Evolutionary conservation across 1,140 invertebrate species (phyloP).

Genomic region (Aphaenogaster rudis): DNA sequence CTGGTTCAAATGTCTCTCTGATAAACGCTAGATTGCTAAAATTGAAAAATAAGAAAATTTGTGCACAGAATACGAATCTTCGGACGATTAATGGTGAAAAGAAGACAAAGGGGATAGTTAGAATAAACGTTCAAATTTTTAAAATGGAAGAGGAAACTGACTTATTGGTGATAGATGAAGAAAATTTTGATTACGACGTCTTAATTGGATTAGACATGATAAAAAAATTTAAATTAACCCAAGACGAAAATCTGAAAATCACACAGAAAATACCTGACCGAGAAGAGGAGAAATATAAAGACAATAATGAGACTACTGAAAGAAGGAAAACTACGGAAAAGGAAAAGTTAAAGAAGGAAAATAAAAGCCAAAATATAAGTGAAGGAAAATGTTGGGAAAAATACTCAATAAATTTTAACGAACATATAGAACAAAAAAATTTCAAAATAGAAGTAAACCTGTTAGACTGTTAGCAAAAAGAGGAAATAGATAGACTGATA

Average conservation of each 20-base stretch:
- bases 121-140: neutral
- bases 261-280: neutral
- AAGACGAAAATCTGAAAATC: neutral
- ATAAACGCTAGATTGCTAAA: neutral
- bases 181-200: neutral
- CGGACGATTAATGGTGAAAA: neutral
- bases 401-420: neutral
- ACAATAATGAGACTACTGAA: neutral
- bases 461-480: slow-evolving; percentile 27
- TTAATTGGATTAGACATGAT: neutral
- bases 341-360: neutral
- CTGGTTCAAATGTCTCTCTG: neutral
- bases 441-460: slow-evolving; percentile 8
- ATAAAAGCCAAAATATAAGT: neutral
- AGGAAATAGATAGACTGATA: slow-evolving; percentile 44
- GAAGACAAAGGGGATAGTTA: neutral
- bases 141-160: neutral
- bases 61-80: neutral
- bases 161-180: neutral
- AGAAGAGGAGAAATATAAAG: neutral
- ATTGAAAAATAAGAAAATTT: neutral
- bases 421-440: neutral
- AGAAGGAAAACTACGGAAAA: neutral
- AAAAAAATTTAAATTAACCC: neutral
- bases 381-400: too few relatives aligned